These are phyloP conservation scores for Hypothenemus hampei DNA, from an alignment of 1,140 invertebrate genomes.

Conservation along the genomic window DNA sequence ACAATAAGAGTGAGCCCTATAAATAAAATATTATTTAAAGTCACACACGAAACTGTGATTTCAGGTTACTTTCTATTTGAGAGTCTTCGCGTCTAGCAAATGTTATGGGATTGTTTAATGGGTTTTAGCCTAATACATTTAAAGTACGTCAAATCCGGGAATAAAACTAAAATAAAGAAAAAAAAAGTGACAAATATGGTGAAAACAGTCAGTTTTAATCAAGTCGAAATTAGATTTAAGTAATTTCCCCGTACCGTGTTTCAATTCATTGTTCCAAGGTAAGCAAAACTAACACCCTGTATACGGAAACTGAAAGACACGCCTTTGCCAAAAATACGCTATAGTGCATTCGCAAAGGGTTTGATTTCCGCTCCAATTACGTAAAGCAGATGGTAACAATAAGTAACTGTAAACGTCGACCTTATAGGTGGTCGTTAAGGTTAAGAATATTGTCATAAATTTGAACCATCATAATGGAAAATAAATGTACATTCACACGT, in stretches of 20 bases:
- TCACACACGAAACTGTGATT: conserved; percentile 16
- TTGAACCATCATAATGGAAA: too few relatives aligned
- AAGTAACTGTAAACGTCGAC: background rate
- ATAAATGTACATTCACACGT: too few relatives aligned
- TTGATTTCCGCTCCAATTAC: conserved; percentile 9
- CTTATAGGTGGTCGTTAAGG: too few relatives aligned
- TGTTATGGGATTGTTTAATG: conserved; percentile 11
- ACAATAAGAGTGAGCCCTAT: background rate
- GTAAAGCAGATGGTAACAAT: conserved; percentile 4
- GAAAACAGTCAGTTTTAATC: too few relatives aligned
- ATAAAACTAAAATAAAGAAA: too few relatives aligned
- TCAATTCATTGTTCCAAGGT: too few relatives aligned
- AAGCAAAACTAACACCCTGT: background rate
- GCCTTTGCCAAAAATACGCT: conserved; percentile 1
- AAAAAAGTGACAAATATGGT: too few relatives aligned
- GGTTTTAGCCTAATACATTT: background rate
- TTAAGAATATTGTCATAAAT: too few relatives aligned
- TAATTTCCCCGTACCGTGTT: too few relatives aligned
- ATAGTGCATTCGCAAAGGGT: background rate
- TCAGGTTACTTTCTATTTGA: conserved; percentile 23
- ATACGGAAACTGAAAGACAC: background rate
- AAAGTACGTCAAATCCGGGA: too few relatives aligned
- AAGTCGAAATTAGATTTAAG: too few relatives aligned
- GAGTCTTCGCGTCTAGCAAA: conserved; percentile 18
- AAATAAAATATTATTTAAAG: conserved; percentile 10